Percentiles rank a stretch among this genome's conserved stretches.
These are phyloP conservation scores for Dicyrtomina minuta DNA, from an alignment of 2,888 invertebrate species.

Conservation along the genomic window DNA sequence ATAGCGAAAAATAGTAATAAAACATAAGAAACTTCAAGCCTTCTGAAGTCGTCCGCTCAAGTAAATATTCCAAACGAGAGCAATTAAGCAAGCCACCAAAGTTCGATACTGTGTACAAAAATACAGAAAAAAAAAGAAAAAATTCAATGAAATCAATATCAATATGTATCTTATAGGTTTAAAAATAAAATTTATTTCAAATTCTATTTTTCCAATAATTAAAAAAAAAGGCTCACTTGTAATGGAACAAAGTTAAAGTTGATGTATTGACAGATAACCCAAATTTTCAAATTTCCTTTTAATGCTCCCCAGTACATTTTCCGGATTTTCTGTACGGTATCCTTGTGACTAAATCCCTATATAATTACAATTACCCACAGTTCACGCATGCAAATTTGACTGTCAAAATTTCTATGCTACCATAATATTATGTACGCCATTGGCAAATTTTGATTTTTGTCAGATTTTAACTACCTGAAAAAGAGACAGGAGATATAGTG, in stretches of 20 bases:
- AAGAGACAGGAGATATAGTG: slow-evolving; percentile 11
- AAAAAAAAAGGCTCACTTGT: slow-evolving; percentile 14
- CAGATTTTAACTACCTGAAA: too few relatives aligned
- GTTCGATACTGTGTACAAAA: slow-evolving; percentile 23
- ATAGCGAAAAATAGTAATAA: too few relatives aligned
- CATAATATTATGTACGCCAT: too few relatives aligned
- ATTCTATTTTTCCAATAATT: too few relatives aligned
- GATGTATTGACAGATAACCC: slow-evolving; percentile 29
- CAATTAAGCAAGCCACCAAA: slow-evolving; percentile 15
- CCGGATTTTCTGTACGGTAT: neutral
- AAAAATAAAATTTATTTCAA: too few relatives aligned
- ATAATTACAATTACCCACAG: neutral
- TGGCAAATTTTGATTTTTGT: too few relatives aligned
- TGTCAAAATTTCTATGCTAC: neutral
- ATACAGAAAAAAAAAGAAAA: slow-evolving; percentile 4
- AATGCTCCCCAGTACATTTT: slow-evolving; percentile 10
- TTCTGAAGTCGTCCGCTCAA: slow-evolving; percentile 4
- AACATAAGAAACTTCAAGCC: too few relatives aligned
- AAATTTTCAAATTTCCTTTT: slow-evolving; percentile 25
- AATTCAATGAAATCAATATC: neutral
- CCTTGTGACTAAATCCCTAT: slow-evolving; percentile 12
- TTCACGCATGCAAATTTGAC: neutral
- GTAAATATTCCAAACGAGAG: slow-evolving; percentile 34
- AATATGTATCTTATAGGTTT: too few relatives aligned
- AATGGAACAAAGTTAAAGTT: slow-evolving; percentile 34